Conservation (phyloP, 92 coral and sea anemone species). For the Anthopleura xanthogrammica region DNA sequence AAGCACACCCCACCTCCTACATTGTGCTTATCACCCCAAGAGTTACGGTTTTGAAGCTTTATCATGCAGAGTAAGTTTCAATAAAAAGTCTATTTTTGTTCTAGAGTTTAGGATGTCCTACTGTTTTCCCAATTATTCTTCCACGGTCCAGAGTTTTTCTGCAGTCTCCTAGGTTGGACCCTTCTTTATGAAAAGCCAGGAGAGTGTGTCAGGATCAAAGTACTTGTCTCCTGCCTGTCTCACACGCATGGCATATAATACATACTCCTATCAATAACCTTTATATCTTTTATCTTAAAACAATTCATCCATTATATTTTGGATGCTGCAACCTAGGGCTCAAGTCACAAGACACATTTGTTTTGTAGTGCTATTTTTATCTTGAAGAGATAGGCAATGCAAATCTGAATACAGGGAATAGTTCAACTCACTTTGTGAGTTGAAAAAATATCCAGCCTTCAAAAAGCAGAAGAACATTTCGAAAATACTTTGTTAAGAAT, state of each 20-base stretch:
- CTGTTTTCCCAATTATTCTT: not conserved
- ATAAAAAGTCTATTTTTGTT: slow-evolving; percentile 3
- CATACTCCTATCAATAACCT: not conserved
- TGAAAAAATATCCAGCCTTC: not conserved
- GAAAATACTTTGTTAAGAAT: too few species aligned
- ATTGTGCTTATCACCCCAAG: too few species aligned
- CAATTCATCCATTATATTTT: not conserved
- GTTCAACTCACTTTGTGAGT: not conserved
- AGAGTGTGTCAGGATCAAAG: not conserved
- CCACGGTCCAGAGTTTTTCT: not conserved
- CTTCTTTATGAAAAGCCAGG: not conserved
- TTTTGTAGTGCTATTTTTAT: not conserved
- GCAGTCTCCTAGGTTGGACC: not conserved
- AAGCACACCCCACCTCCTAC: too few species aligned
- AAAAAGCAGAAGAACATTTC: too few species aligned
- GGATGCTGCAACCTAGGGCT: not conserved
- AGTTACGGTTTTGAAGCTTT: too few species aligned
- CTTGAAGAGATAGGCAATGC: not conserved
- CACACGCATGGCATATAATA: not conserved
- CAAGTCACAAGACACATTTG: not conserved
- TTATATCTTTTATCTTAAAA: not conserved
- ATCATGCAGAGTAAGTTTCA: not conserved
- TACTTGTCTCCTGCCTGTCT: not conserved
- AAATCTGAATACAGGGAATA: not conserved
- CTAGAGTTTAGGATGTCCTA: not conserved